Base-by-base conservation (phyloP, 1,140 invertebrate species). In the Apocrypta bakeri region DNA sequence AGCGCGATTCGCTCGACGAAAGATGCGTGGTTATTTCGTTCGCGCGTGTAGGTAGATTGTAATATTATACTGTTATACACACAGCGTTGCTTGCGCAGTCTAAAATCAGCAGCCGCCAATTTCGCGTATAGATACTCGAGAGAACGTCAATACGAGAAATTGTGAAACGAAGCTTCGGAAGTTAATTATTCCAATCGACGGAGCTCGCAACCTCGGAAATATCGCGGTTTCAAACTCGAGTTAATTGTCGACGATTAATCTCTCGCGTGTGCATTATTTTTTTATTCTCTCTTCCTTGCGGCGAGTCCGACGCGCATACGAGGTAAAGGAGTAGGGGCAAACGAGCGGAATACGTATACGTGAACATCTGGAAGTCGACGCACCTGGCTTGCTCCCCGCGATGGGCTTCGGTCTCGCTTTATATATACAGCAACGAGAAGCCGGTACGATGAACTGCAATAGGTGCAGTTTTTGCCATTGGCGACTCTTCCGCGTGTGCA, bases 311-410 rank as follows among this genome's bases (percentile, higher is more conserved):
- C 24, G 11, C 14, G 63, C 24, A n/a, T 6, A 56, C 21, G 17
- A 48, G 17, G 48, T n/a, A 56, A 21, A 6, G 7, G 48, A 21
- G n/a, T 21, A 48, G 48, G 21, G 21, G 21, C 14, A n/a, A 56
- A 56, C 17, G n/a, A 56, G 48, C 48, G 48, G 21, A 56, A 56
- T 56, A 4, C 1, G 7, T 48, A 14, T n/a, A n/a, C 48, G 17
- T 6, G 27, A 71, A 71, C 68, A 71, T 71, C 37, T 68, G 33
- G 56, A 79, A 69, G 64, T 79, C 64, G 76, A 42, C 33, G 42
- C 78, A 72, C 78, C 78, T 71, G 66, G 66, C 29, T 29, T 27
- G 25, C 21, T 72, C 29, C 27, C 1, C 40, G 48, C 21, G 48
- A 56, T 56, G 68, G 8, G 63, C 66, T 69, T 72, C 76, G n/a